Evolutionary conservation across 2,888 invertebrate species (phyloP).

Genomic region (Tinea semifulvella): DNA sequence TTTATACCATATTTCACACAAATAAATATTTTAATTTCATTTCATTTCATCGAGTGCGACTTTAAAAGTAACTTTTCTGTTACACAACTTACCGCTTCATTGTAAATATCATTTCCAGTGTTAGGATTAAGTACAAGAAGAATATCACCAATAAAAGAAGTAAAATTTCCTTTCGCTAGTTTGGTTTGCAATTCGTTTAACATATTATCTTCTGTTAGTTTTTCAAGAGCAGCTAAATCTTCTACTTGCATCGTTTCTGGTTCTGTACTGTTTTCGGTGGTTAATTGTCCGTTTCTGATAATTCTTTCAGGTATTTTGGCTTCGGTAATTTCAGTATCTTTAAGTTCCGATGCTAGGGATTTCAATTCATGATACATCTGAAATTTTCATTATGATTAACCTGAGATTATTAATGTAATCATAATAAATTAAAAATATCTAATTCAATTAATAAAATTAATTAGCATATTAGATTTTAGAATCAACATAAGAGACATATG

Average conservation of each 20-base stretch:
- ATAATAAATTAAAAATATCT: too few relatives aligned
- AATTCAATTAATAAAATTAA: too few relatives aligned
- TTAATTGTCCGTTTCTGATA: constrained; percentile 54
- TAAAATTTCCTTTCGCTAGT: constrained; percentile 71
- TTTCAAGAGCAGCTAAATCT: constrained; percentile 82
- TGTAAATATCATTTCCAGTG: constrained; percentile 75
- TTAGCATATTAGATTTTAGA: too few relatives aligned
- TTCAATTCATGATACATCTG: constrained; percentile 79
- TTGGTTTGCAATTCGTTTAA: constrained; percentile 75
- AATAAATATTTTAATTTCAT: too few relatives aligned
- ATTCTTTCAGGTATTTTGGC: constrained; percentile 53
- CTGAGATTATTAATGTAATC: too few relatives aligned
- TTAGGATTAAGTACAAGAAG: constrained; percentile 84
- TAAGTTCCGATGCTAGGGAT: constrained; percentile 56
- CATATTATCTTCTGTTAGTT: constrained; percentile 76
- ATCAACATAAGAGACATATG: too few relatives aligned
- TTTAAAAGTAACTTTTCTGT: background rate
- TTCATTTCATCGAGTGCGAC: too few relatives aligned
- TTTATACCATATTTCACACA: background rate
- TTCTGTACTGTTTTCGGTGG: constrained; percentile 59
- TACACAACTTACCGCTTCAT: constrained; percentile 73
- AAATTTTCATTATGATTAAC: constrained; percentile 78
- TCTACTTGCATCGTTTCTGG: constrained; percentile 82
- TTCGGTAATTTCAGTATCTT: constrained; percentile 37
- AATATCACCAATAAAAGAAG: constrained; percentile 84